phyloP scores from a whole-genome alignment of 1,140 invertebrate species.

The Nephila pilipes region DNA sequence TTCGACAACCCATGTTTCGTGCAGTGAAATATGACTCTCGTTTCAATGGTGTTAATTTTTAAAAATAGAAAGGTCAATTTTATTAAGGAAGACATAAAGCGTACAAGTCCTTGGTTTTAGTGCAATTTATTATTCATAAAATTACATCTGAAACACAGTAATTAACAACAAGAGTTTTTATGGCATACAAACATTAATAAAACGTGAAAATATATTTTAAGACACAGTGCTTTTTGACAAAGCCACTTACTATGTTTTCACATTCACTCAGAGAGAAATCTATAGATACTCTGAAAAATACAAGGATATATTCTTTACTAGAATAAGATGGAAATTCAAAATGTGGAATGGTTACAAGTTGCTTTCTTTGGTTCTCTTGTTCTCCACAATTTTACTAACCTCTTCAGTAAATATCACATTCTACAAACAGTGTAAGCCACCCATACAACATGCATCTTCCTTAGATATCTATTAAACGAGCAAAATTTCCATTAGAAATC shows the following conservation, averaged over 20 bases:
- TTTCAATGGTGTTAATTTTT: not conserved
- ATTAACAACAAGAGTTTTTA: conserved; percentile 73
- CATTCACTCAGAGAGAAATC: conserved; percentile 32
- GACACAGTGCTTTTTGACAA: conserved; percentile 38
- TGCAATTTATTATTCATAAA: conserved; percentile 75
- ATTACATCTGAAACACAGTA: conserved; percentile 72
- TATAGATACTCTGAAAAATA: conserved; percentile 52
- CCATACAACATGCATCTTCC: no score
- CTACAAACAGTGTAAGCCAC: not conserved
- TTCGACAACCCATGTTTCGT: not conserved
- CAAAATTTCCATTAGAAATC: no score
- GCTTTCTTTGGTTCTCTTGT: conserved; percentile 32
- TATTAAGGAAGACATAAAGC: not conserved
- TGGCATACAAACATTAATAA: conserved; percentile 70
- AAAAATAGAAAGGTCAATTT: not conserved
- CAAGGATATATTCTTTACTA: conserved; percentile 43
- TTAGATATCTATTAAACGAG: no score
- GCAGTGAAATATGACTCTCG: not conserved
- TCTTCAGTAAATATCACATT: conserved; percentile 56
- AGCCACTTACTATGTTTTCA: conserved; percentile 48
- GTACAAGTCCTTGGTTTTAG: conserved; percentile 36
- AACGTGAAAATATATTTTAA: conserved; percentile 72
- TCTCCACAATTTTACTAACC: not conserved
- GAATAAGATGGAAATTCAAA: conserved; percentile 49
- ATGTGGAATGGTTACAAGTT: not conserved